Base-by-base conservation (phyloP, 2,888 invertebrate species). In the Ptychoptera contaminata region DNA sequence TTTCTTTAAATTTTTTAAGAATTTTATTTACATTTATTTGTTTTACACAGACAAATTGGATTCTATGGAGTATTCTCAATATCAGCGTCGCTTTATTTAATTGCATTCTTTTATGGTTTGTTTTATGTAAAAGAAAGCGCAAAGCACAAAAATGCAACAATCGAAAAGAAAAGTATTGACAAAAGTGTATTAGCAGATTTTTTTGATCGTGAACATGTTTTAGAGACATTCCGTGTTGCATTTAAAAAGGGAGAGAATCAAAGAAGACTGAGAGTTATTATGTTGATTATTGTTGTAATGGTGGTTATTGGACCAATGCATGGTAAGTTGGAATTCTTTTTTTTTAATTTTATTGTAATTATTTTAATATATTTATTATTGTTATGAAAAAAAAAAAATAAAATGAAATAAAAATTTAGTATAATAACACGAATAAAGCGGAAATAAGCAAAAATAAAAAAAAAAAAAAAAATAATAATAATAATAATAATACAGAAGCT, bases 231-330 rank as follows among this genome's bases (percentile, higher is more conserved):
- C 53, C 71, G 72, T 51, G 85, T 87, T 12, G 84, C 85, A 0
- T 86, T 88, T 65, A 85, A 82, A 56, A 66, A 71, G 46, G 84
- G 86, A 0, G 78, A 79, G 29, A 78, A 82, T 57, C 80, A 83
- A 54, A 67, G 86, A 9, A 70, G 80, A 48, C 70, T 77, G 52
- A 73, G 85, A 47, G 83, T 86, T 37, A 73, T 82, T 52, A 74
- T 84, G 65, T 69, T 87, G 29, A 84, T 86, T 70, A 65, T 85
- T 46, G 82, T 85, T 16, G 76, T 85, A 14, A 84, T 85, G 72
- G 84, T 85, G 37, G 83, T 86, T 49, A 84, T 86, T 54, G 86
- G 87, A 43, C 86, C 86, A 1, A 74, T 86, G 65, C 84, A 85
- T 57, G 87, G 87, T 84, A 61, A 76, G 76, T 63, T 36, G 12